phyloP scores from a whole-genome alignment of 2,888 invertebrate species.

The Brassicogethes aeneus region DNA sequence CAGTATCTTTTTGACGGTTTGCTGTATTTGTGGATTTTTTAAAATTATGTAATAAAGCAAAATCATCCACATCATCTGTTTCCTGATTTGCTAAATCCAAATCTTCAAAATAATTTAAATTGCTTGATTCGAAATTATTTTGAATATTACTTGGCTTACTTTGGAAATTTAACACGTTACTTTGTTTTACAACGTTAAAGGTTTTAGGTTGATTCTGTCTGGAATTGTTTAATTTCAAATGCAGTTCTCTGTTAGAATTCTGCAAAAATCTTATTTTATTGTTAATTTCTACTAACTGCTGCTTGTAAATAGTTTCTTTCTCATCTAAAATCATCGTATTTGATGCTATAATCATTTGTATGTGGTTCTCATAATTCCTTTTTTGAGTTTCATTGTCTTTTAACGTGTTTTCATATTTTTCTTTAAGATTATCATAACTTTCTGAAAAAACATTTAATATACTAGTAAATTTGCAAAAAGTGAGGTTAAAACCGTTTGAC shows the following conservation, averaged over 20 bases:
- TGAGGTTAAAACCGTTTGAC: too few relatives aligned
- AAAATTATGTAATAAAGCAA: background rate
- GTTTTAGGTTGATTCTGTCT: background rate
- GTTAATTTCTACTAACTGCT: background rate
- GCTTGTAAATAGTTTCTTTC: background rate
- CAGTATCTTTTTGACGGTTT: background rate
- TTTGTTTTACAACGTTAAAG: background rate
- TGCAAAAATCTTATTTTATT: background rate
- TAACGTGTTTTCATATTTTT: background rate
- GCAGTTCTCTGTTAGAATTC: background rate
- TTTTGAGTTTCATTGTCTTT: too few relatives aligned
- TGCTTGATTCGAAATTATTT: too few relatives aligned
- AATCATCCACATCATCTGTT: background rate
- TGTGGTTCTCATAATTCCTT: background rate
- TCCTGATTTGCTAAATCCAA: background rate
- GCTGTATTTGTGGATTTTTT: background rate
- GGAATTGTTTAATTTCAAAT: background rate
- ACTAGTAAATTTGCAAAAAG: too few relatives aligned
- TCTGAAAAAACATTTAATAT: too few relatives aligned
- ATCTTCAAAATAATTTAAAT: background rate
- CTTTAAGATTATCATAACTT: background rate
- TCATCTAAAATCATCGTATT: background rate
- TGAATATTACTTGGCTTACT: background rate
- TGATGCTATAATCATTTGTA: background rate
- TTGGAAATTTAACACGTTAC: background rate